Base-by-base conservation (phyloP, 2,113 vertebrate genomes). In the Talpa occidentalis region DNA sequence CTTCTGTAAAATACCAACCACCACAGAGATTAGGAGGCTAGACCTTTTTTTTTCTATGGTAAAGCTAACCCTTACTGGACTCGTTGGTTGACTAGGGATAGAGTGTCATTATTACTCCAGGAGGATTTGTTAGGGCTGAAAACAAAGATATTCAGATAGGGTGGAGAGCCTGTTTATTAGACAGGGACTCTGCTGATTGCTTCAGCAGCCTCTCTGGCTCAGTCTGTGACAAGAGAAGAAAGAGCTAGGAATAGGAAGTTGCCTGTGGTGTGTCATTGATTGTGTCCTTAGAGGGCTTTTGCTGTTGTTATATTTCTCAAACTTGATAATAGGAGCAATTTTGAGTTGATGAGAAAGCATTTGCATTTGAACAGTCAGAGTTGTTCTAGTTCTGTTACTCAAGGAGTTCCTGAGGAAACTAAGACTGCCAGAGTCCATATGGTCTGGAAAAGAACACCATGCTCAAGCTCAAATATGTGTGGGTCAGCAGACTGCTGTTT, bases 351-450 rank as follows among this genome's bases (percentile, higher is more conserved):
- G 93, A 95, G 93, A 67, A 94, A 92, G 52, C 93, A 95, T 96
- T 96, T 97, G 92, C 94, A 78, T 97, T 91, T 96, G 94, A 96
- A 97, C 87, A 96, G 94, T 6, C 40, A 95, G 91, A 74, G 90
- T 83, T 93, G 89, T 95, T 96, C 94, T 89, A 60, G 90, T 90
- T 97, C 96, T 95, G 70, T 90, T 92, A 73, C 94, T 94, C 93
- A 90, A 97, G 97, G 90, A 96, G 83, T 95, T 97, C 89, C 94
- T 94, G 91, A 95, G 93, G 83, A 95, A 96, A 83, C 79, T 70
- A 30, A 91, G 93, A 64, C 87, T 94, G 54, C 86, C 78, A 91
- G 40, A 76, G 91, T 95, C 95, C 96, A 96, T 95, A 91, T 96
- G 96, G 93, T 77, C 93, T 77, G 40, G 66, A 66, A 96, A 85